phyloP scores from a whole-genome alignment of 2,888 invertebrate genomes.

The Danaus chrysippus region DNA sequence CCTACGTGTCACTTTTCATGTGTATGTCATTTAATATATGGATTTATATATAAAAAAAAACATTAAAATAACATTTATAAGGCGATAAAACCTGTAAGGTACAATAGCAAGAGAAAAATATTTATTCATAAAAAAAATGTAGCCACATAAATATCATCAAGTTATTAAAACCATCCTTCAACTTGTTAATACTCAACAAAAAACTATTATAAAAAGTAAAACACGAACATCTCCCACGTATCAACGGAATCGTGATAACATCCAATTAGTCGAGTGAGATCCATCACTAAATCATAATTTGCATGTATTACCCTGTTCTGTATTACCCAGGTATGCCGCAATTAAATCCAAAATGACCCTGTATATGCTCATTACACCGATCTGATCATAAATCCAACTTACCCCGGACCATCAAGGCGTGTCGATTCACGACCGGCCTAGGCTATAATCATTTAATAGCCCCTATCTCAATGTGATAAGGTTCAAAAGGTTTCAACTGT shows the following conservation, averaged over 20 bases:
- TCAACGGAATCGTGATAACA: neutral
- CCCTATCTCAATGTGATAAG: conserved; percentile 28
- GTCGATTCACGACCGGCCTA: conserved; percentile 18
- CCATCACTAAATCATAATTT: neutral
- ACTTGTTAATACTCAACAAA: too few species aligned
- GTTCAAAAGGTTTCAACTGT: conserved; percentile 27
- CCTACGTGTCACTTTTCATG: too few species aligned
- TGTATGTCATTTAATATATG: too few species aligned
- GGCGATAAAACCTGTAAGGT: too few species aligned
- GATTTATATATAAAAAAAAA: too few species aligned
- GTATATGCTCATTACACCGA: neutral
- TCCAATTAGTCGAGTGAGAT: neutral
- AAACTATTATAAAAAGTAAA: too few species aligned
- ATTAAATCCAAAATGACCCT: conserved; percentile 5
- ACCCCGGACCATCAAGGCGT: conserved; percentile 30
- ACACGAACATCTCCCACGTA: too few species aligned
- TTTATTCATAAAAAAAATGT: too few species aligned
- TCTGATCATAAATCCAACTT: neutral
- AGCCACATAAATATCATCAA: too few species aligned
- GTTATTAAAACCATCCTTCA: too few species aligned
- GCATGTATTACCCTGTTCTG: neutral
- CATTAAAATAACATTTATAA: too few species aligned
- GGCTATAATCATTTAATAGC: conserved; percentile 10
- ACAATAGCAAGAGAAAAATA: too few species aligned
- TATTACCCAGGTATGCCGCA: neutral